Conservation (phyloP, 2,888 invertebrate species). For the Meganola albula region DNA sequence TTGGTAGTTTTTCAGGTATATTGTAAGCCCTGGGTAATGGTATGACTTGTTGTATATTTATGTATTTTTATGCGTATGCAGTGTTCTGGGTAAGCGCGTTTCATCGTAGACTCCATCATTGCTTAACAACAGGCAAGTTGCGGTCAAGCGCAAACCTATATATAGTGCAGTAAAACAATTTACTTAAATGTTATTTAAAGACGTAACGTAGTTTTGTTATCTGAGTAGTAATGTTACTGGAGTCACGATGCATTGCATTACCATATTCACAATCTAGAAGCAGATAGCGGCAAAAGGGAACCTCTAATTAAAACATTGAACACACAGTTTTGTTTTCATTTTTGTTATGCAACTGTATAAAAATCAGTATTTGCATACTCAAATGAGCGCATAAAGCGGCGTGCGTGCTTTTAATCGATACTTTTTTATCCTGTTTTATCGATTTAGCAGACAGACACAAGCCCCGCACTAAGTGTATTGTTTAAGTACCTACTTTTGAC, state of each 20-base stretch:
- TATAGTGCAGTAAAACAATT: no score
- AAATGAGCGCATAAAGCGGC: conserved; percentile 38
- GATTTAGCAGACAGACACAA: not conserved
- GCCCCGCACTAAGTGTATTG: not conserved
- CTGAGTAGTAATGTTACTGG: conserved; percentile 42
- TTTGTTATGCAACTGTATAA: conserved; percentile 39
- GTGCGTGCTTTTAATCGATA: conserved; percentile 52
- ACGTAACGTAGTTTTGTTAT: conserved; percentile 24
- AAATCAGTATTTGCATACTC: conserved; percentile 50
- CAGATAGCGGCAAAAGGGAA: conserved; percentile 52
- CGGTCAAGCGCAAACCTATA: no score
- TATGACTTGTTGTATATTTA: no score
- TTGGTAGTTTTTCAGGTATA: no score
- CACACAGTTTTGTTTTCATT: conserved; percentile 54
- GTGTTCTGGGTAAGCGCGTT: no score
- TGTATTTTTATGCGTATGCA: no score
- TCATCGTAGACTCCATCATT: no score
- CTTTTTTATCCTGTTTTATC: conserved; percentile 37
- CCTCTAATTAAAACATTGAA: conserved; percentile 64
- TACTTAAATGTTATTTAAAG: no score
- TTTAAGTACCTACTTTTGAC: no score
- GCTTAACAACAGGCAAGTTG: no score
- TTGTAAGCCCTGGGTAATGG: no score
- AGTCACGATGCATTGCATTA: conserved; percentile 52
- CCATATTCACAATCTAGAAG: conserved; percentile 50